A percentile compares a stretch with the other conserved stretches of the same genome.
Conservation (phyloP, 2,888 invertebrate genomes). For the Orthonevra nobilis region DNA sequence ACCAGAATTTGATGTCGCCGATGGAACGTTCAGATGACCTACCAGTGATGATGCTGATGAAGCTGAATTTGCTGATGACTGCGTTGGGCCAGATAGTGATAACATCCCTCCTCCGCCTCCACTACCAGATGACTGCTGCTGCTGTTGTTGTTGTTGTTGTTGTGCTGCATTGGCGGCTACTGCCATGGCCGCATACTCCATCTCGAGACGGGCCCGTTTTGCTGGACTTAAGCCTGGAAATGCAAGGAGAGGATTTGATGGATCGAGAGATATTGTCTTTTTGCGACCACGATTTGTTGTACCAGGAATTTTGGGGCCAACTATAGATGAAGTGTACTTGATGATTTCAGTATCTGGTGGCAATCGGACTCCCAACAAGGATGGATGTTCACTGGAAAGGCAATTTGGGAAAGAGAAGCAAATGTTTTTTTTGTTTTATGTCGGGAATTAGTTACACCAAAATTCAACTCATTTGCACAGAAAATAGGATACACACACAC, state of each 20-base stretch:
- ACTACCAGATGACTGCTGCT: slow-evolving; percentile 58
- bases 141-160: slow-evolving; percentile 73
- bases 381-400: slow-evolving; percentile 86
- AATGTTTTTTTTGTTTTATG: too few relatives aligned
- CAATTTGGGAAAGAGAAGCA: slow-evolving; percentile 44
- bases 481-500: slow-evolving; percentile 10
- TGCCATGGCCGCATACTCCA: slow-evolving; percentile 80
- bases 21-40: slow-evolving; percentile 69
- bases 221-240: slow-evolving; percentile 81
- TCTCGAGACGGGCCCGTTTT: slow-evolving; percentile 80
- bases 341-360: slow-evolving; percentile 95
- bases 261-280: slow-evolving; percentile 93
- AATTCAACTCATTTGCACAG: slow-evolving; percentile 3
- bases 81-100: slow-evolving; percentile 71
- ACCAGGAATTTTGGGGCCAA: slow-evolving; percentile 92
- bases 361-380: slow-evolving; percentile 90
- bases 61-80: slow-evolving; percentile 69
- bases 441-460: slow-evolving; percentile 38
- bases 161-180: slow-evolving; percentile 78
- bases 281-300: slow-evolving; percentile 92
- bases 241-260: slow-evolving; percentile 82
- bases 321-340: slow-evolving; percentile 92
- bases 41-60: slow-evolving; percentile 66
- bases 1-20: slow-evolving; percentile 56
- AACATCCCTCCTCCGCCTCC: slow-evolving; percentile 58